A percentile compares a stretch with the other conserved stretches of the same genome.
These are phyloP conservation scores for Cheilosia vernalis DNA, from an alignment of 2,888 invertebrate genomes.

Conservation along the genomic window DNA sequence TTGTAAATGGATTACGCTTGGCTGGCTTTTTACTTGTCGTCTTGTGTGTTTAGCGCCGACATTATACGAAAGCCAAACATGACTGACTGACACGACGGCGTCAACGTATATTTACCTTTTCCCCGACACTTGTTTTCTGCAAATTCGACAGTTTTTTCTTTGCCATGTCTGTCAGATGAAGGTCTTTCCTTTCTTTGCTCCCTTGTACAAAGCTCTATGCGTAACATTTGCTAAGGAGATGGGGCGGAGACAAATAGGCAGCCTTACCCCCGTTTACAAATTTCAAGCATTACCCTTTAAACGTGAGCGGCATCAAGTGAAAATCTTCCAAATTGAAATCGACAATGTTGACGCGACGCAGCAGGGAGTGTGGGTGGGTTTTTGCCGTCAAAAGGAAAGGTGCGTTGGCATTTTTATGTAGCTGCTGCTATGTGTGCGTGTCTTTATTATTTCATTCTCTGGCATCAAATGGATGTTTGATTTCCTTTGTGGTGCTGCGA, in stretches of 20 bases:
- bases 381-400: slow-evolving; percentile 28
- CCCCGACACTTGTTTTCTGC: slow-evolving; percentile 49
- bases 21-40: slow-evolving; percentile 67
- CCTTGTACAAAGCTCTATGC: slow-evolving; percentile 22
- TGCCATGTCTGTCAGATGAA: not conserved
- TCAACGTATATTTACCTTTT: slow-evolving; percentile 67
- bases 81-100: slow-evolving; percentile 49
- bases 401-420: slow-evolving; percentile 66
- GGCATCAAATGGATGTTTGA: slow-evolving; percentile 35
- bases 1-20: slow-evolving; percentile 73
- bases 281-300: slow-evolving; percentile 58
- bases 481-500: slow-evolving; percentile 46
- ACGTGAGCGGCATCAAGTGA: slow-evolving; percentile 40
- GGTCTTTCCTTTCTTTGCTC: not conserved
- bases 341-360: slow-evolving; percentile 42
- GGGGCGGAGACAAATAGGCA: slow-evolving; percentile 21
- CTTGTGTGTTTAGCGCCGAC: slow-evolving; percentile 65
- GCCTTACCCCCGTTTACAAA: slow-evolving; percentile 45
- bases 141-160: slow-evolving; percentile 37
- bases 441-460: slow-evolving; percentile 43
- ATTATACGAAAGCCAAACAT: slow-evolving; percentile 64
- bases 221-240: slow-evolving; percentile 14
- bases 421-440: slow-evolving; percentile 20
- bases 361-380: not conserved
- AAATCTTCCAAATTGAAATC: slow-evolving; percentile 60